A percentile compares a stretch with the other conserved stretches of the same genome.
phyloP scores from a whole-genome alignment of 2,113 vertebrate species.

The Epinephelus cyanopodus region DNA sequence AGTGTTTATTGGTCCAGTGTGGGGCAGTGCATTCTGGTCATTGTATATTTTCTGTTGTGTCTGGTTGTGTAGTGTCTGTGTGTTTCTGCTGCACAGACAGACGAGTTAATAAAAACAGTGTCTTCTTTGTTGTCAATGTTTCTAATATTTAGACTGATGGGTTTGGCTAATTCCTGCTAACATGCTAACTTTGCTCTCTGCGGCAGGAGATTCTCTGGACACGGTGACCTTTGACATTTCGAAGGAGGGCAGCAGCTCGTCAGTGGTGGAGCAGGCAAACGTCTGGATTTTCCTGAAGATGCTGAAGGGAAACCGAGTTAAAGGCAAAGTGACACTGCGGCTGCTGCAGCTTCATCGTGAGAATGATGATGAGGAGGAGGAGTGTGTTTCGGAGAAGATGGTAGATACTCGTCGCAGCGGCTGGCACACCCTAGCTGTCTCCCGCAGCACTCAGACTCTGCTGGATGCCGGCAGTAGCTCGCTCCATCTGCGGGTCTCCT shows the following conservation, averaged over 20 bases:
- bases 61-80: too few species aligned
- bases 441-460: constrained; percentile 87
- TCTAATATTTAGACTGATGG: background rate
- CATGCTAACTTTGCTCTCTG: constrained; percentile 40
- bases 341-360: constrained; percentile 84
- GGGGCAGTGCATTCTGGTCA: too few species aligned
- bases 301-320: constrained; percentile 87
- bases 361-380: constrained; percentile 56
- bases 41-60: too few species aligned
- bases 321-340: constrained; percentile 90
- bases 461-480: constrained; percentile 84
- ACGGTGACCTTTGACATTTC: constrained; percentile 93
- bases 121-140: too few species aligned
- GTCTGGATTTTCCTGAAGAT: constrained; percentile 96
- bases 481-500: constrained; percentile 89
- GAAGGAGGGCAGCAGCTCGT: constrained; percentile 87
- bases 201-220: constrained; percentile 82
- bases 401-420: constrained; percentile 93
- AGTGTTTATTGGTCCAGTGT: too few species aligned
- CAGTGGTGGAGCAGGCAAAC: constrained; percentile 91
- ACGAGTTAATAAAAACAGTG: too few species aligned
- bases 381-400: constrained; percentile 89
- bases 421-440: constrained; percentile 92
- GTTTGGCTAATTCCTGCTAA: constrained; percentile 7
- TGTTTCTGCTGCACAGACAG: too few species aligned